phyloP scores from a whole-genome alignment of 2,113 vertebrate genomes.

The Puma concolor region DNA sequence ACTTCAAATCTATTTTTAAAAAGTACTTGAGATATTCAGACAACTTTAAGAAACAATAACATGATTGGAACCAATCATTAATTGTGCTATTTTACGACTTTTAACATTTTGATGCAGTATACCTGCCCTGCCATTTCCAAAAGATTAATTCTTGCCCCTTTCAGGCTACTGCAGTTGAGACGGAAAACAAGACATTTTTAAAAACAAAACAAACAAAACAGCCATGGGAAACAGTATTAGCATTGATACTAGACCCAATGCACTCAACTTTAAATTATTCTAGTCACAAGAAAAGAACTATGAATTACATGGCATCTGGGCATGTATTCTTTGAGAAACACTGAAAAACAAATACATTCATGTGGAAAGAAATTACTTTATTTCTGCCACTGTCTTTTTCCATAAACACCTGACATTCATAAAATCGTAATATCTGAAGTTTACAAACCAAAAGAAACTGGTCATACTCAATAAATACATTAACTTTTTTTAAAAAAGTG shows the following conservation, averaged over 20 bases:
- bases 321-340: neutral
- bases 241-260: neutral
- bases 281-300: neutral
- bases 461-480: neutral
- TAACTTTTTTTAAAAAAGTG: neutral
- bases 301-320: neutral
- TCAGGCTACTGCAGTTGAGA: neutral
- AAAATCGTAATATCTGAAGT: constrained; percentile 26
- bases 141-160: constrained; percentile 2
- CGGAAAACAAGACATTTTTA: neutral
- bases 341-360: neutral
- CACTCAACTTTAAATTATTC: neutral
- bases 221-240: neutral
- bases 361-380: neutral
- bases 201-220: neutral
- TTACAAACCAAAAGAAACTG: constrained; percentile 24
- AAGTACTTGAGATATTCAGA: neutral
- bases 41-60: constrained; percentile 19
- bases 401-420: neutral
- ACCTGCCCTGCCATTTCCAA: neutral
- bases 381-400: neutral
- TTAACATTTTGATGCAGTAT: neutral
- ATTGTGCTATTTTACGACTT: neutral
- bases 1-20: neutral
- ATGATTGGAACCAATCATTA: neutral